phyloP scores from a whole-genome alignment of 2,888 invertebrate genomes.

The Byasa hedistus region DNA sequence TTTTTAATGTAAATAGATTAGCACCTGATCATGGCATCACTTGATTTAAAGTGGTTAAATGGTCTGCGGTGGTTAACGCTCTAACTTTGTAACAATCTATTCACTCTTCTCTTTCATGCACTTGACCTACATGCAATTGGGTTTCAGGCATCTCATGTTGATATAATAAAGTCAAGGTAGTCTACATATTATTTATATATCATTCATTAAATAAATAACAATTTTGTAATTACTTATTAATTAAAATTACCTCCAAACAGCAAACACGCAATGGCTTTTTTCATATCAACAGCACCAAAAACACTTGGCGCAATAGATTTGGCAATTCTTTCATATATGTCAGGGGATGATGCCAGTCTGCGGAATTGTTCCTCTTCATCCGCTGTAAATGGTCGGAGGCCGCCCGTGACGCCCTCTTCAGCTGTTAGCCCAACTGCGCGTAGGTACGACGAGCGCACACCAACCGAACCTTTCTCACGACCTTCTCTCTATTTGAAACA shows the following conservation, averaged over 20 bases:
- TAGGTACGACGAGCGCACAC: constrained; percentile 96
- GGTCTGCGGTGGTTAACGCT: too few species aligned
- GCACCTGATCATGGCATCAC: too few species aligned
- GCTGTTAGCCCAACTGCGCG: constrained; percentile 95
- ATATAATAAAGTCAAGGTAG: too few species aligned
- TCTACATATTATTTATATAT: too few species aligned
- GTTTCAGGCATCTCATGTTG: too few species aligned
- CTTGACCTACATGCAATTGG: too few species aligned
- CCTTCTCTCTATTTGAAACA: constrained; percentile 76
- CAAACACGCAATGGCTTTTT: constrained; percentile 96
- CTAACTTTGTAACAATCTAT: too few species aligned
- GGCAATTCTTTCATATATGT: constrained; percentile 93
- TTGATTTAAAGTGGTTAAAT: too few species aligned
- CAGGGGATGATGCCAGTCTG: constrained; percentile 89
- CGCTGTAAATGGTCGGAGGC: constrained; percentile 74
- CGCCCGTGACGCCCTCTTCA: constrained; percentile 88
- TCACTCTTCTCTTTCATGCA: too few species aligned
- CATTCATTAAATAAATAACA: too few species aligned
- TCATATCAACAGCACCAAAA: constrained; percentile 95
- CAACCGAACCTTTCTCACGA: constrained; percentile 89
- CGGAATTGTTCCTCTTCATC: constrained; percentile 85
- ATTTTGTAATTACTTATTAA: neutral
- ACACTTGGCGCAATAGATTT: constrained; percentile 98
- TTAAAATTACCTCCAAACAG: constrained; percentile 89
- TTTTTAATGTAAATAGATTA: neutral